Conservation (phyloP, 1,140 invertebrate species). For the Acromyrmex echinatior region DNA sequence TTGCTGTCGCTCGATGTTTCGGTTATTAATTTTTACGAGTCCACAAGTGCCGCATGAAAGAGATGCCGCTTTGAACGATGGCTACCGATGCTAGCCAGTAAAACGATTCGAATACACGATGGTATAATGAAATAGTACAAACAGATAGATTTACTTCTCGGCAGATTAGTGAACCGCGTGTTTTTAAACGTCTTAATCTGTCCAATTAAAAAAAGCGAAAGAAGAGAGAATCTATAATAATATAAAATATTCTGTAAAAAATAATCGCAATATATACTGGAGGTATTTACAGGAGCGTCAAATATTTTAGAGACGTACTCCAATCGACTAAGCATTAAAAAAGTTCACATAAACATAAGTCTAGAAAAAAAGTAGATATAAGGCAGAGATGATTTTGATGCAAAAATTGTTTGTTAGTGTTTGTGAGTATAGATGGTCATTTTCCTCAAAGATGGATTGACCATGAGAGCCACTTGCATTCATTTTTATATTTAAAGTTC, state of each 20-base stretch:
- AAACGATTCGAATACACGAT: slow-evolving; percentile 43
- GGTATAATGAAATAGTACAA: background rate
- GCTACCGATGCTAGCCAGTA: slow-evolving; percentile 31
- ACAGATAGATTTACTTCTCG: slow-evolving; percentile 20
- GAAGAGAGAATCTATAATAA: background rate
- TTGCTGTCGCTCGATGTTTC: slow-evolving; percentile 62
- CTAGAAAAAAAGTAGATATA: no score
- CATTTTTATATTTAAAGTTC: no score
- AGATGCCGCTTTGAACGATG: slow-evolving; percentile 38
- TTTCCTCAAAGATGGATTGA: no score
- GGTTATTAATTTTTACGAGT: slow-evolving; percentile 74
- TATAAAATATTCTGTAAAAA: background rate
- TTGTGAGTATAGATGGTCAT: no score
- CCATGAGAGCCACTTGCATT: no score
- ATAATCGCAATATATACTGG: background rate
- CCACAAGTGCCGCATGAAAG: slow-evolving; percentile 18
- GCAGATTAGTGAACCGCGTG: background rate
- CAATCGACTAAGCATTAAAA: no score
- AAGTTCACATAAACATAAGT: no score
- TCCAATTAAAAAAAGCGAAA: background rate
- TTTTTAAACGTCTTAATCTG: slow-evolving; percentile 27
- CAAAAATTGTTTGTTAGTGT: no score
- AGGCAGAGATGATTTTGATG: no score
- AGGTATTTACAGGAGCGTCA: no score
- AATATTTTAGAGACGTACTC: no score